These are phyloP conservation scores for Watersipora subatra DNA, from an alignment of 1,140 invertebrate species.

Conservation along the genomic window DNA sequence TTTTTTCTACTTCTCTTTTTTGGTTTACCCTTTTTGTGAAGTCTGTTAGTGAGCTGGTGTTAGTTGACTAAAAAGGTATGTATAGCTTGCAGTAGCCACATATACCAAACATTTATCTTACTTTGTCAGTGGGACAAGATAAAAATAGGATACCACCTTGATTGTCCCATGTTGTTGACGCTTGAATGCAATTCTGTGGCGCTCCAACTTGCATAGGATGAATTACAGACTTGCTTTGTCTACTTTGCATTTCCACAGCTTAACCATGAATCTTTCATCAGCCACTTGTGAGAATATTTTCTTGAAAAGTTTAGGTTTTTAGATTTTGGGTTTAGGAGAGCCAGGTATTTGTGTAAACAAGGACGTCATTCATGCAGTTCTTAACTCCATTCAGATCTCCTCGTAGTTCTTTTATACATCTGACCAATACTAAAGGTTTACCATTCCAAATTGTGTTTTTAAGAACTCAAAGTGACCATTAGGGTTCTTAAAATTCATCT, in stretches of 20 bases:
- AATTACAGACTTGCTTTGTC: too few species aligned
- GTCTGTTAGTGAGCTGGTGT: constrained; percentile 18
- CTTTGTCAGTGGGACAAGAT: too few species aligned
- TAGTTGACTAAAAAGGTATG: constrained; percentile 16
- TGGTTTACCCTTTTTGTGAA: constrained; percentile 18
- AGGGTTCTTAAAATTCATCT: background rate
- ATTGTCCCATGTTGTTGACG: too few species aligned
- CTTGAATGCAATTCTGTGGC: too few species aligned
- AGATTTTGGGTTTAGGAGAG: too few species aligned
- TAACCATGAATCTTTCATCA: too few species aligned
- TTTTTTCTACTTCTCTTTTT: constrained; percentile 8
- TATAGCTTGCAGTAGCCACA: constrained; percentile 39
- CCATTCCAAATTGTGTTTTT: background rate
- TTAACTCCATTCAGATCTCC: background rate
- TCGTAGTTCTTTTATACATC: background rate
- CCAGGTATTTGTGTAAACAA: constrained; percentile 18
- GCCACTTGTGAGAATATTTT: too few species aligned
- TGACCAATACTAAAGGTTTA: background rate
- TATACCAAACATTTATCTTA: too few species aligned
- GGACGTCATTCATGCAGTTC: background rate
- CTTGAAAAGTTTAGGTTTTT: too few species aligned
- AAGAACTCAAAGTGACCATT: background rate
- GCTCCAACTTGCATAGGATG: too few species aligned
- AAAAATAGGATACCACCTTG: too few species aligned
- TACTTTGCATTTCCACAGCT: too few species aligned